phyloP scores from a whole-genome alignment of 2,888 invertebrate genomes.

The Perithous albicinctus region DNA sequence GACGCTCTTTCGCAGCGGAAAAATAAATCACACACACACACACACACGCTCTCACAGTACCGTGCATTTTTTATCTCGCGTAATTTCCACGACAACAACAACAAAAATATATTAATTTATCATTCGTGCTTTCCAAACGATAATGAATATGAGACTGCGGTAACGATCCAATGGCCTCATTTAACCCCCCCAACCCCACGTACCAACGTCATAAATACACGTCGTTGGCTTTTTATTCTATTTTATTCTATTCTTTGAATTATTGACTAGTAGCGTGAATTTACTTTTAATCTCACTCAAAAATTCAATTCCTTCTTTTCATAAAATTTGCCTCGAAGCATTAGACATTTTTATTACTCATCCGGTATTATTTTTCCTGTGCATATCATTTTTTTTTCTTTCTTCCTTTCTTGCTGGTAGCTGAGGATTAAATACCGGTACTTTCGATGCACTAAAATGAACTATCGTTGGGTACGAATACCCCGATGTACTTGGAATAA shows the following conservation, averaged over 20 bases:
- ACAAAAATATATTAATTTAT: background rate
- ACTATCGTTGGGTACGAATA: background rate
- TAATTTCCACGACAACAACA: background rate
- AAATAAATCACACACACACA: background rate
- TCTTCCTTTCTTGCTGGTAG: too few relatives aligned
- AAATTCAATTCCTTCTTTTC: too few relatives aligned
- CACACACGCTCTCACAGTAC: background rate
- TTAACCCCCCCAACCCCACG: background rate
- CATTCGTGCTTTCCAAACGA: background rate
- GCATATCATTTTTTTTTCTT: too few relatives aligned
- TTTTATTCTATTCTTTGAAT: too few relatives aligned
- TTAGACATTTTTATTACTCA: too few relatives aligned
- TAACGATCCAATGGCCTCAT: background rate
- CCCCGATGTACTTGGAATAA: slow-evolving; percentile 33
- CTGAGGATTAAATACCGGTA: too few relatives aligned
- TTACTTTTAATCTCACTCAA: too few relatives aligned
- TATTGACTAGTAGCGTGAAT: too few relatives aligned
- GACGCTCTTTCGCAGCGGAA: slow-evolving; percentile 27
- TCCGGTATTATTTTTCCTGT: too few relatives aligned
- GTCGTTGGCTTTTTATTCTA: too few relatives aligned
- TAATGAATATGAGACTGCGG: background rate
- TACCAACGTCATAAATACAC: too few relatives aligned
- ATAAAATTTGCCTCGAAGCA: too few relatives aligned
- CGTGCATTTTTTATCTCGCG: background rate
- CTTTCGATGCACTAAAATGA: slow-evolving; percentile 23